Conservation (phyloP, 1,140 invertebrate species). For the Dendrolimus kikuchii region DNA sequence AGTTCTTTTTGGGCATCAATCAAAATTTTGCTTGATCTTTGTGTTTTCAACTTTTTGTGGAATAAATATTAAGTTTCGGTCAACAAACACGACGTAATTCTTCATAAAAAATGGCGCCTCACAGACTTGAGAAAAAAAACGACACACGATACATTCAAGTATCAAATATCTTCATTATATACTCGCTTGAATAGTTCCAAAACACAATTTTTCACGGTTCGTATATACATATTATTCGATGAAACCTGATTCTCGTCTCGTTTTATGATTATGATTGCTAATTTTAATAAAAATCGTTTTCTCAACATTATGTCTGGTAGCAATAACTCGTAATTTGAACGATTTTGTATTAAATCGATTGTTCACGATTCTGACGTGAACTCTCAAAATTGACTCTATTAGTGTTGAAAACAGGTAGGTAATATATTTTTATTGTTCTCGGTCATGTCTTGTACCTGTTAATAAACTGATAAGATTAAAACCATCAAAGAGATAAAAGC, state of each 20-base stretch:
- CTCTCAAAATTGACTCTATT: slow-evolving; percentile 12
- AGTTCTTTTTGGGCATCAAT: slow-evolving; percentile 4
- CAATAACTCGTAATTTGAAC: slow-evolving; percentile 16
- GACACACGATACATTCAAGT: slow-evolving; percentile 32
- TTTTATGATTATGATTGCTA: slow-evolving; percentile 14
- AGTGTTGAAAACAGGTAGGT: slow-evolving; percentile 22
- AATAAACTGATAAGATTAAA: slow-evolving; percentile 38
- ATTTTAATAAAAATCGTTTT: slow-evolving; percentile 13
- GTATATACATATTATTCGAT: slow-evolving; percentile 13
- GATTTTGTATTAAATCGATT: slow-evolving; percentile 9
- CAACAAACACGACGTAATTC: slow-evolving; percentile 11
- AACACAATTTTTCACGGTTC: slow-evolving; percentile 40
- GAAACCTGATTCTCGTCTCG: slow-evolving; percentile 18
- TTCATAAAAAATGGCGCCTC: slow-evolving; percentile 38
- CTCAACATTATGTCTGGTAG: slow-evolving; percentile 9
- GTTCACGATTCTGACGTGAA: slow-evolving; percentile 10
- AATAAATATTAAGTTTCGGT: slow-evolving; percentile 13
- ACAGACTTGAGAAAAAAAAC: slow-evolving; percentile 26
- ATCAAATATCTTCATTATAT: slow-evolving; percentile 26
- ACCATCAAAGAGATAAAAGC: slow-evolving; percentile 22
- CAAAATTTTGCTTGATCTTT: slow-evolving; percentile 1
- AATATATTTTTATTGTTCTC: slow-evolving; percentile 27
- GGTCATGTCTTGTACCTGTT: slow-evolving; percentile 26
- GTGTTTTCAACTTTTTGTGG: slow-evolving; percentile 1
- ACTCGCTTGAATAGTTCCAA: slow-evolving; percentile 40